Evolutionary conservation across 2,113 vertebrate genomes (phyloP), one percentile per base, ranked within the genome.

Genomic region (Sitta europaea): DNA sequence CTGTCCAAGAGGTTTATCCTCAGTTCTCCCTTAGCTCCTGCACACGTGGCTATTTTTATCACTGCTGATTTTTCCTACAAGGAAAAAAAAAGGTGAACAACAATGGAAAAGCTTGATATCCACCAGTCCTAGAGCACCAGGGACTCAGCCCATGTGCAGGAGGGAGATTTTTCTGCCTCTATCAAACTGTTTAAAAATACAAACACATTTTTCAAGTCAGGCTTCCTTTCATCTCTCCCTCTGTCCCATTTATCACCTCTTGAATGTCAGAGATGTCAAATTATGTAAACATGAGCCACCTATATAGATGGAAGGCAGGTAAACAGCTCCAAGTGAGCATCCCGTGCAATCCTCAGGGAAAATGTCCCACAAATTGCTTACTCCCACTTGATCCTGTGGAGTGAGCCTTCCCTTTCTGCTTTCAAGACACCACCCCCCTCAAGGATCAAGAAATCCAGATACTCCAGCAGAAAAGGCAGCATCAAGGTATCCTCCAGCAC

Each of bases 381-480:
- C 38, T 76, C 45, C 22, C 66, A 45, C 53, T 51, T 22, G 21
- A n/a, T 85, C 73, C 50, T 48, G 27, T 18, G 33, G 72, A 88
- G 63, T 5, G 45, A 83, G 43, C 73, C 67, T 77, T 78, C 54
- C 66, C 77, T 59, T 76, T 21, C 42, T 33, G 63, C 45, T 45
- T 83, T 40, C 45, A 68, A 82, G 77, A 86, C 51, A 51, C 29
- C 38, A 87, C 74, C 38, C 36, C 36, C 20, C 12, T 58, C 36
- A 57, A 62, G 73, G 88, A 77, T 3, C 2, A 58, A 75, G 42
- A 36, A 79, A 83, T 29, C 74, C 38, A 67, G 86, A 53, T 33
- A 81, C 93, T 61, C n/a, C 85, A 94, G 74, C 71, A 93, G 88
- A 71, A 87, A 62, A 88, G 36, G 63, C 78, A 87, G 74, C 88